Base-by-base conservation (phyloP, 2,113 vertebrate genomes). In the Hippoglossus stenolepis region DNA sequence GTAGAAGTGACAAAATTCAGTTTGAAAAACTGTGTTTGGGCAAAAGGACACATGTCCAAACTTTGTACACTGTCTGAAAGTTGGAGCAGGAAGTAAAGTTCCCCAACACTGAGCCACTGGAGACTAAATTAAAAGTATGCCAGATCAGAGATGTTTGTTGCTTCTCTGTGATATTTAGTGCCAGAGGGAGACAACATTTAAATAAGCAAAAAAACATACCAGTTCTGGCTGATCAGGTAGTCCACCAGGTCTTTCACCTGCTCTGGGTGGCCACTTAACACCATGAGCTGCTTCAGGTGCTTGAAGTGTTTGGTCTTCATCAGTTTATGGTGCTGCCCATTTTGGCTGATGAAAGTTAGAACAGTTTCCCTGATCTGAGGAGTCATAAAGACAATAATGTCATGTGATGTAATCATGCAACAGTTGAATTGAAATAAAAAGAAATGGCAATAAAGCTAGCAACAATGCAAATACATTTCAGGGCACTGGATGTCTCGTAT, bases 221-320 rank as follows among this genome's bases (percentile, higher is more conserved):
- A 88, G 83, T 95, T 93, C 58, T 94, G 95, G 61, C 77, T 94
- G 73, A 91, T 89, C 79, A 98, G 92, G 75, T 93, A 95, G 64
- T 94, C 90, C 57, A 96, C 92, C 53, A 98, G 75, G n/a, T 95
- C 95, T 70, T 94, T 92, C 63, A 96, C 74, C 49, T 90, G 92
- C 58, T 93, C 87, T 0, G 84, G 68, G 1, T 82, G 83, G 54
- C 80, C 87, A 40, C 83, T 88, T 0, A 87, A 90, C 54, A 96
- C 87, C 47, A 94, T 28, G 1, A 95, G 93, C 73, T 93, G 86
- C 83, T 96, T 96, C 87, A 98, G 75, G 17, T 93, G 65, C 12
- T 84, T 77, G 3, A 96, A 96, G 91, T 96, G 95, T 75, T 95
- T 95, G 8, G 95, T 96, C 82, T 95, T 94, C 40, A 95, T 51